phyloP scores from a whole-genome alignment of 2,113 vertebrate genomes.

The Zonotrichia leucophrys region DNA sequence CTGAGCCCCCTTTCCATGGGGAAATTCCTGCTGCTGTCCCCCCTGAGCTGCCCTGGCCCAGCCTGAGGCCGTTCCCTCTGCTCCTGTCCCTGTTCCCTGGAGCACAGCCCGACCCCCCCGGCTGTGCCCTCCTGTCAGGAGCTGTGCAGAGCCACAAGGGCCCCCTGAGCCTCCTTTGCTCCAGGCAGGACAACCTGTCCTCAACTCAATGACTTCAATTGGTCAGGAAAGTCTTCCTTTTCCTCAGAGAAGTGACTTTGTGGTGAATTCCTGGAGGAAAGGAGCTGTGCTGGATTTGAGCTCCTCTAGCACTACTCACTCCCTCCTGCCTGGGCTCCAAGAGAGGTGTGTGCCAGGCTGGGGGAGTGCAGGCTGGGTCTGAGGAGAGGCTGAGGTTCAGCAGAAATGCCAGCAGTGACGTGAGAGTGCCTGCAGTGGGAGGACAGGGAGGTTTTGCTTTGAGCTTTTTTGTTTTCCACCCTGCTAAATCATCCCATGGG shows the following conservation, averaged over 20 bases:
- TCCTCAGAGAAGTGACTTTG: neutral
- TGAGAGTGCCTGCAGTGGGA: neutral
- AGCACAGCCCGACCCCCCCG: too few relatives aligned
- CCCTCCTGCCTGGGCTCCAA: neutral
- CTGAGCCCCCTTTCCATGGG: too few relatives aligned
- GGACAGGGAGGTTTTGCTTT: neutral
- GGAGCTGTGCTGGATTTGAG: neutral
- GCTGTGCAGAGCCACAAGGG: neutral
- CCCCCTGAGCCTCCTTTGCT: neutral
- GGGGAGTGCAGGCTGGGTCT: neutral
- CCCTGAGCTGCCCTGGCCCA: too few relatives aligned
- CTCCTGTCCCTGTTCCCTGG: too few relatives aligned
- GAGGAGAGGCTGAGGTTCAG: neutral
- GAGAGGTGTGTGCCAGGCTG: neutral
- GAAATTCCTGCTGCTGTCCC: too few relatives aligned
- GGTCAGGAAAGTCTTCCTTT: neutral
- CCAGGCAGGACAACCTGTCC: neutral
- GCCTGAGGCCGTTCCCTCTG: too few relatives aligned
- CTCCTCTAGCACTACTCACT: neutral
- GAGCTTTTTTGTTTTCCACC: neutral
- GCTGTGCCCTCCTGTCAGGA: too few relatives aligned
- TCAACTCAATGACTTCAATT: neutral
- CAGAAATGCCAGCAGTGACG: neutral
- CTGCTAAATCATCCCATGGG: neutral
- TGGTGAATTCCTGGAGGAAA: neutral